Percentiles rank a stretch among this genome's conserved stretches.
Conservation (phyloP, 2,888 invertebrate genomes). For the Brachylomia viminalis region DNA sequence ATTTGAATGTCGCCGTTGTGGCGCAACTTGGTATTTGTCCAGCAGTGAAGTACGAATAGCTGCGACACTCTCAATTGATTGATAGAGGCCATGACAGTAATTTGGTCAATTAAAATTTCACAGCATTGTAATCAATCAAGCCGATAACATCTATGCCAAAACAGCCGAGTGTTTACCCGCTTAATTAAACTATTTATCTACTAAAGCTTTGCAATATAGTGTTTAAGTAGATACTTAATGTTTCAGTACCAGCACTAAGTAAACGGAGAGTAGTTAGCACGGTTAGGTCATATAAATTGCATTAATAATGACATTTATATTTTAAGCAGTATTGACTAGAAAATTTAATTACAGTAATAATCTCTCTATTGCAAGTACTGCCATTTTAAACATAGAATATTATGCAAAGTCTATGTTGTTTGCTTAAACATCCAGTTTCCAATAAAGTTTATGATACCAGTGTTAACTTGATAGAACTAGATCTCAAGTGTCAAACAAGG, state of each 20-base stretch:
- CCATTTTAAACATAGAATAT: conserved; percentile 26
- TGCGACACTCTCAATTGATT: conserved; percentile 32
- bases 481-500: background rate
- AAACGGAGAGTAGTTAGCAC: conserved; percentile 10
- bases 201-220: conserved; percentile 35
- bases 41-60: conserved; percentile 26
- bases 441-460: conserved; percentile 5
- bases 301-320: conserved; percentile 50
- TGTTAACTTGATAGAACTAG: background rate
- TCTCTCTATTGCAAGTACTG: conserved; percentile 26
- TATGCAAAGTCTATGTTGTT: conserved; percentile 10
- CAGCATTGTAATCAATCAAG: conserved; percentile 43
- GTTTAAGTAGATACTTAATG: conserved; percentile 28
- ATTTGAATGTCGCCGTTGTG: conserved; percentile 24
- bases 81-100: conserved; percentile 48
- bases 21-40: conserved; percentile 18
- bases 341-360: conserved; percentile 41
- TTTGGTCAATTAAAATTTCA: conserved; percentile 47
- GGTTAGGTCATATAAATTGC: conserved; percentile 44
- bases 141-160: conserved; percentile 46
- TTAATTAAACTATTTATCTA: conserved; percentile 32
- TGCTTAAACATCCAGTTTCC: background rate
- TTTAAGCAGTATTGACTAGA: conserved; percentile 3
- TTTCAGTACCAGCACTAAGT: conserved; percentile 27
- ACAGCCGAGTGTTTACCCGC: conserved; percentile 20